Percentiles rank a stretch among this genome's conserved stretches.
phyloP scores from a whole-genome alignment of 1,140 invertebrate genomes.

The Drosophila carrolli region DNA sequence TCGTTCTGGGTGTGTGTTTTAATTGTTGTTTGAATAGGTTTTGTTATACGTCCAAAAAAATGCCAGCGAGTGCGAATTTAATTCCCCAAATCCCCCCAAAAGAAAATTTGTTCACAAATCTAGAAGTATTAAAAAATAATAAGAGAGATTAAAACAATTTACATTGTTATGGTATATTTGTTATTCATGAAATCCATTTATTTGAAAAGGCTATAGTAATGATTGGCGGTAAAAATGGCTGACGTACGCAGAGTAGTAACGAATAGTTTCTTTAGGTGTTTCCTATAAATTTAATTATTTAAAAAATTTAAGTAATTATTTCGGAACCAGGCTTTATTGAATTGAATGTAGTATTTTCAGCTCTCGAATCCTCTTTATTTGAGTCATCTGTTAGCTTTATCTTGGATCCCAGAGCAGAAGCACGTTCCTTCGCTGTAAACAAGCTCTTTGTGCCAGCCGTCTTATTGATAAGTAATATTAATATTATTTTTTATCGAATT shows the following conservation, averaged over 20 bases:
- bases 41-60: constrained; percentile 16
- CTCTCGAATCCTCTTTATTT: neutral
- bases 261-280: too few species aligned
- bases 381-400: neutral
- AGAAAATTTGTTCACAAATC: constrained; percentile 8
- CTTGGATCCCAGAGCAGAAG: neutral
- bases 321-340: too few species aligned
- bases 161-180: constrained; percentile 16
- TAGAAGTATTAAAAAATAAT: constrained; percentile 26
- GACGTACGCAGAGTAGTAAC: too few species aligned
- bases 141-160: constrained; percentile 13
- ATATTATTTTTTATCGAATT: constrained; percentile 23
- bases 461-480: constrained; percentile 29
- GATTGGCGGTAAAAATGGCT: neutral
- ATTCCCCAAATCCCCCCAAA: constrained; percentile 28
- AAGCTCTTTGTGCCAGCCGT: neutral
- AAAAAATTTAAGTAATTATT: too few species aligned
- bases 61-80: constrained; percentile 17
- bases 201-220: neutral
- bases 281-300: too few species aligned
- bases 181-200: constrained; percentile 18
- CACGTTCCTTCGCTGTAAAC: constrained; percentile 4
- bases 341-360: too few species aligned
- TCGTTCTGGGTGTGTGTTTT: constrained; percentile 11
- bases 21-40: constrained; percentile 54